phyloP scores from a whole-genome alignment of 2,888 invertebrate species.

The Flexamia atlantica region DNA sequence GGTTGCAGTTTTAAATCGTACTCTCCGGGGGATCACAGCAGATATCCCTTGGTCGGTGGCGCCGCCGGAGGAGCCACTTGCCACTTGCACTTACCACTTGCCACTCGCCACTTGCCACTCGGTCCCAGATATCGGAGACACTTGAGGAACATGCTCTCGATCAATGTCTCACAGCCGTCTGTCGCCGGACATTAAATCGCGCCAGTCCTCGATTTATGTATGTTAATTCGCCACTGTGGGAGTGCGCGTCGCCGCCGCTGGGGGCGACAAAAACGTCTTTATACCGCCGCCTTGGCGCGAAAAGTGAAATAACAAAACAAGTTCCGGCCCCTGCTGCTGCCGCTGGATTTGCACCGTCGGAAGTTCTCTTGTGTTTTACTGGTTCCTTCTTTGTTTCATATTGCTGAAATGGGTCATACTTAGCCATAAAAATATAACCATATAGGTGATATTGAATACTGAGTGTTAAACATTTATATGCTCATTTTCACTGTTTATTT shows the following conservation, averaged over 20 bases:
- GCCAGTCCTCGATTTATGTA: constrained; percentile 45
- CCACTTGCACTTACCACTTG: too few relatives aligned
- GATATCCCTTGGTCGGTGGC: too few relatives aligned
- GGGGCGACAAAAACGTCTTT: constrained; percentile 44
- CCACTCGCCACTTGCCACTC: background rate
- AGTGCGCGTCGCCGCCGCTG: constrained; percentile 8
- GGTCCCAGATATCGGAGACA: background rate
- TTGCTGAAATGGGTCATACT: too few relatives aligned
- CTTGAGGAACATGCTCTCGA: constrained; percentile 11
- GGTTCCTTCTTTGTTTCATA: background rate
- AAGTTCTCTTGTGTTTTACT: background rate
- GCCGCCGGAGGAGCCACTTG: too few relatives aligned
- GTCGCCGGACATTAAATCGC: constrained; percentile 26
- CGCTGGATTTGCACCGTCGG: background rate
- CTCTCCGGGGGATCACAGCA: too few relatives aligned
- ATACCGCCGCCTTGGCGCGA: constrained; percentile 47
- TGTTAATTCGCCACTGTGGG: constrained; percentile 51
- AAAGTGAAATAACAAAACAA: constrained; percentile 40
- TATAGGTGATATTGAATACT: too few relatives aligned
- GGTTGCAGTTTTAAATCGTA: too few relatives aligned
- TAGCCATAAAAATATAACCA: too few relatives aligned
- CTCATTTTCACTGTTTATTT: too few relatives aligned
- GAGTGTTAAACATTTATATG: too few relatives aligned
- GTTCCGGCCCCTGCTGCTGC: constrained; percentile 18
- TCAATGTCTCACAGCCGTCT: constrained; percentile 38